These are phyloP conservation scores for Nasonia oneida DNA, from an alignment of 2,888 invertebrate genomes.

Conservation along the genomic window DNA sequence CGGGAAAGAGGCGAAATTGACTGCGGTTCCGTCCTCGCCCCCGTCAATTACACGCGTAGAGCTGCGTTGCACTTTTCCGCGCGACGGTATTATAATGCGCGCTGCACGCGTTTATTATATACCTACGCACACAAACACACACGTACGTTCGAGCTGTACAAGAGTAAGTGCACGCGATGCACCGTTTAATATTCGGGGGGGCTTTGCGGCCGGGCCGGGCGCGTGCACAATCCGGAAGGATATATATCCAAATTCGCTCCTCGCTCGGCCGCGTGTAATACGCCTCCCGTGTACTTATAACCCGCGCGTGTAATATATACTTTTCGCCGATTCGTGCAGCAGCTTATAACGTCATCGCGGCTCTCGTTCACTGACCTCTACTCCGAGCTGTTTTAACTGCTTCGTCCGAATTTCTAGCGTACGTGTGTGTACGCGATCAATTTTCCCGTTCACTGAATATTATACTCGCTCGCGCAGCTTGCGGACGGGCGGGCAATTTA, in stretches of 20 bases:
- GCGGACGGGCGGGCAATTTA: constrained; percentile 57
- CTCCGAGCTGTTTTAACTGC: not conserved
- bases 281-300: constrained; percentile 42
- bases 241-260: not conserved
- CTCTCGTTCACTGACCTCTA: constrained; percentile 46
- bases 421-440: constrained; percentile 4
- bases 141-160: not conserved
- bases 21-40: constrained; percentile 18
- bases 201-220: not conserved
- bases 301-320: not conserved
- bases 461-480: constrained; percentile 27
- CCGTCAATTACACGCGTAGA: constrained; percentile 32
- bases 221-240: constrained; percentile 13
- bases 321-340: constrained; percentile 51
- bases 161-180: not conserved
- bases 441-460: constrained; percentile 60
- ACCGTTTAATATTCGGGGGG: constrained; percentile 6
- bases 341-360: constrained; percentile 39
- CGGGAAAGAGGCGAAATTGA: constrained; percentile 17
- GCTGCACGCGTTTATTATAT: not conserved
- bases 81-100: constrained; percentile 16
- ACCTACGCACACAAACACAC: not conserved
- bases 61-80: constrained; percentile 50
- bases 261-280: constrained; percentile 31
- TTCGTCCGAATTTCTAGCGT: not conserved